Evolutionary conservation across 2,888 invertebrate genomes (phyloP).

Genomic region (Tupiocoris notatus): DNA sequence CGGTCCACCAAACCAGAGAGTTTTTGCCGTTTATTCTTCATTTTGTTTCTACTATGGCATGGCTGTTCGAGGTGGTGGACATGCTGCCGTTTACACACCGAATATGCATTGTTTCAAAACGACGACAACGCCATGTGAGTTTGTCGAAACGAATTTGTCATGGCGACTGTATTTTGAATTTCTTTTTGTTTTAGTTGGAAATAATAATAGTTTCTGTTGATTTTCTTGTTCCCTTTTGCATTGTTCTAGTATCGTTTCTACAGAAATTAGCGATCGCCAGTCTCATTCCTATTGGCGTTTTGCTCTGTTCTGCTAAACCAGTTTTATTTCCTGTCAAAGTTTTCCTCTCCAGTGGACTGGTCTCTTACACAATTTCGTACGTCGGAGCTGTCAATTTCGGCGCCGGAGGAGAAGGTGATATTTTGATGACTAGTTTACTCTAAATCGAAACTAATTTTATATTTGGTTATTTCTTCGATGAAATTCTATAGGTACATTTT

Average conservation of each 20-base stretch:
- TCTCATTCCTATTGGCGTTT: neutral
- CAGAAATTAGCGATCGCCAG: neutral
- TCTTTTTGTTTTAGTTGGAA: too few species aligned
- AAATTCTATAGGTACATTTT: too few species aligned
- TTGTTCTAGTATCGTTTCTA: neutral
- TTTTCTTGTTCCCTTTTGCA: neutral
- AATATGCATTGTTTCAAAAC: neutral
- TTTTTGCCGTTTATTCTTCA: neutral
- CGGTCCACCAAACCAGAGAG: slow-evolving; percentile 1
- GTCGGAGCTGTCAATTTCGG: too few species aligned
- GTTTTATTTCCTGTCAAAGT: neutral
- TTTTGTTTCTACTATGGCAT: slow-evolving; percentile 3
- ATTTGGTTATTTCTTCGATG: too few species aligned
- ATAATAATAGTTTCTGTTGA: neutral
- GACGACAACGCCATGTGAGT: neutral
- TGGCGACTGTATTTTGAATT: too few species aligned
- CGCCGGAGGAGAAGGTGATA: too few species aligned
- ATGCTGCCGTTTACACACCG: neutral
- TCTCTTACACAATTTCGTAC: too few species aligned
- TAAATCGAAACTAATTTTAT: too few species aligned
- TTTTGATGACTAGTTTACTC: too few species aligned
- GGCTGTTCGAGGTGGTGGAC: neutral
- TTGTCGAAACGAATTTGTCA: too few species aligned
- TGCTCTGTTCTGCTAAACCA: neutral
- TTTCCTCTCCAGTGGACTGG: too few species aligned